phyloP scores from a whole-genome alignment of 2,888 invertebrate genomes.

The Plutella xylostella region DNA sequence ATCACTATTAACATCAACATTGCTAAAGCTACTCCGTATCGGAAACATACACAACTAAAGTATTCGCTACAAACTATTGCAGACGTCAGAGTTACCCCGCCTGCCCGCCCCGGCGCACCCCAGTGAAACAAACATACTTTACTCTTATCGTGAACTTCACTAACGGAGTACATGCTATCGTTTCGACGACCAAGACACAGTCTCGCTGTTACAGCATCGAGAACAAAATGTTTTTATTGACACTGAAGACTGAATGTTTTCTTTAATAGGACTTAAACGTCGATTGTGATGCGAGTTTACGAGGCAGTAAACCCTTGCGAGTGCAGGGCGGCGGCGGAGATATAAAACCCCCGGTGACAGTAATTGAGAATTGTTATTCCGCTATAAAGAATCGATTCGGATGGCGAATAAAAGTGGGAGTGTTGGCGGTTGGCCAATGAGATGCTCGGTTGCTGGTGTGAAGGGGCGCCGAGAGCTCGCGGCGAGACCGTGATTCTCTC shows the following conservation, averaged over 20 bases:
- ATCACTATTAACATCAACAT: conserved; percentile 34
- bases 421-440: conserved; percentile 56
- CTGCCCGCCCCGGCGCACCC: too few relatives aligned
- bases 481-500: conserved; percentile 42
- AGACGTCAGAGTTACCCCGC: too few relatives aligned
- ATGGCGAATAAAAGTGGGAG: conserved; percentile 50
- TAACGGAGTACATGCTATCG: too few relatives aligned
- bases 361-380: conserved; percentile 51
- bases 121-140: too few relatives aligned
- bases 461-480: conserved; percentile 29
- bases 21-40: too few relatives aligned
- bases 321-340: conserved; percentile 34
- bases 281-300: conserved; percentile 34
- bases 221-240: conserved; percentile 18
- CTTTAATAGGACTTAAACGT: conserved; percentile 25
- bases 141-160: too few relatives aligned
- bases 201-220: neutral
- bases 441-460: conserved; percentile 32
- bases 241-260: conserved; percentile 24
- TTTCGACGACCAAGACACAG: too few relatives aligned
- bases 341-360: conserved; percentile 46
- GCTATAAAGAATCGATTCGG: conserved; percentile 56
- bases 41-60: too few relatives aligned
- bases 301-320: conserved; percentile 39
- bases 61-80: too few relatives aligned